A percentile compares a stretch with the other conserved stretches of the same genome.
phyloP scores from a whole-genome alignment of 2,888 invertebrate genomes.

The Drosophila incognita region DNA sequence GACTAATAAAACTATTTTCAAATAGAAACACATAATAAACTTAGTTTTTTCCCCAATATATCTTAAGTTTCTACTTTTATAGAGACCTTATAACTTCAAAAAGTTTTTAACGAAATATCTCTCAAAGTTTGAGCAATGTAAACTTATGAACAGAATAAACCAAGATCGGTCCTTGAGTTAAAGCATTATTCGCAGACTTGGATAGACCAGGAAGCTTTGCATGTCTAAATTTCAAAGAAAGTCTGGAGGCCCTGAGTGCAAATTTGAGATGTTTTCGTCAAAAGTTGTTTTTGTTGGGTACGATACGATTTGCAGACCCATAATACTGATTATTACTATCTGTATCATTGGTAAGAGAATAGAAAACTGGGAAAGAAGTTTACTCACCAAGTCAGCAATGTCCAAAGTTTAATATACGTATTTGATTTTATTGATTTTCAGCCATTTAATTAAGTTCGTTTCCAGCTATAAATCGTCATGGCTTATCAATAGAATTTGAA shows the following conservation, averaged over 20 bases:
- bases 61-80: background rate
- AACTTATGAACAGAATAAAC: background rate
- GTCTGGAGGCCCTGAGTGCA: background rate
- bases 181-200: background rate
- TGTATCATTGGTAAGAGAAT: background rate
- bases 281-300: background rate
- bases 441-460: slow-evolving; percentile 38
- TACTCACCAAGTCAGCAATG: slow-evolving; percentile 26
- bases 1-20: background rate
- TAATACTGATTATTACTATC: background rate
- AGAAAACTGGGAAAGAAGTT: slow-evolving; percentile 2
- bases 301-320: background rate
- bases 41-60: background rate
- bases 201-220: background rate
- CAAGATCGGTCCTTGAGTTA: background rate
- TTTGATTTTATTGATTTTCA: slow-evolving; percentile 28
- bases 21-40: background rate
- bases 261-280: background rate
- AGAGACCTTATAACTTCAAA: background rate
- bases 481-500: slow-evolving; percentile 39
- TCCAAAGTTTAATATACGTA: slow-evolving; percentile 25
- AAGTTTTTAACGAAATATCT: background rate
- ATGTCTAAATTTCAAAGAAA: background rate
- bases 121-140: background rate
- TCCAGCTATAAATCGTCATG: slow-evolving; percentile 37